A percentile compares a stretch with the other conserved stretches of the same genome.
Evolutionary conservation across 1,140 invertebrate species (phyloP).

Genomic region (Drosophila kepulauana): DNA sequence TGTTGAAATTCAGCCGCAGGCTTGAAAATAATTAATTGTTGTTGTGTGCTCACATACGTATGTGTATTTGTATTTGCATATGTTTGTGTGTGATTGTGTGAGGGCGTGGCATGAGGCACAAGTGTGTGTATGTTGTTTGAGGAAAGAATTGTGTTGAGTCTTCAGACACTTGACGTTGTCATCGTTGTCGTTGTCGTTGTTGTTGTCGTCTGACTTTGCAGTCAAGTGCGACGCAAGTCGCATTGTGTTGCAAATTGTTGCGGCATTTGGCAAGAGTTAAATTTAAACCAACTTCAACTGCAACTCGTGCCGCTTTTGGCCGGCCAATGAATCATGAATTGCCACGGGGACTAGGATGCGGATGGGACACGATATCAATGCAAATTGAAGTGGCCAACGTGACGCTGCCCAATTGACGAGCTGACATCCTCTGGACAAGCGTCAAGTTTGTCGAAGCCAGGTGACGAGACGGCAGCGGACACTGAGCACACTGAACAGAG

Average conservation of each 20-base stretch:
- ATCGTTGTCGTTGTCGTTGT: constrained; percentile 23
- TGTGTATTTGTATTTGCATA: background rate
- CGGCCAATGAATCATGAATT: constrained; percentile 77
- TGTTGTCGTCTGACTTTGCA: constrained; percentile 35
- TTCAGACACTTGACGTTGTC: constrained; percentile 40
- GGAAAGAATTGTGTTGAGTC: constrained; percentile 39
- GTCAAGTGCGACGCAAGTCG: constrained; percentile 28
- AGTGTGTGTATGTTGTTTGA: background rate
- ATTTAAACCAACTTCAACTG: constrained; percentile 42
- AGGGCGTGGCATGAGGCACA: background rate
- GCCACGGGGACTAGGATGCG: background rate
- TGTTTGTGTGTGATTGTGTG: background rate
- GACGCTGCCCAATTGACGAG: constrained; percentile 68
- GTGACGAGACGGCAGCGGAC: too few species aligned
- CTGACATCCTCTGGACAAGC: background rate
- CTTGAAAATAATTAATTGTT: constrained; percentile 80
- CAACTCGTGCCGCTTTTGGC: constrained; percentile 22
- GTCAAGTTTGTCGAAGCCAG: background rate
- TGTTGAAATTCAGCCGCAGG: constrained; percentile 65
- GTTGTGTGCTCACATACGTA: constrained; percentile 25
- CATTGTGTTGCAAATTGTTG: constrained; percentile 36
- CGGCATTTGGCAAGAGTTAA: constrained; percentile 38
- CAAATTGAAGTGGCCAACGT: constrained; percentile 80
- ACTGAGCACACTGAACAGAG: too few species aligned
- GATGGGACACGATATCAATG: constrained; percentile 60